Evolutionary conservation across 1,140 invertebrate genomes (phyloP).

Genomic region (Saxidomus purpurata): DNA sequence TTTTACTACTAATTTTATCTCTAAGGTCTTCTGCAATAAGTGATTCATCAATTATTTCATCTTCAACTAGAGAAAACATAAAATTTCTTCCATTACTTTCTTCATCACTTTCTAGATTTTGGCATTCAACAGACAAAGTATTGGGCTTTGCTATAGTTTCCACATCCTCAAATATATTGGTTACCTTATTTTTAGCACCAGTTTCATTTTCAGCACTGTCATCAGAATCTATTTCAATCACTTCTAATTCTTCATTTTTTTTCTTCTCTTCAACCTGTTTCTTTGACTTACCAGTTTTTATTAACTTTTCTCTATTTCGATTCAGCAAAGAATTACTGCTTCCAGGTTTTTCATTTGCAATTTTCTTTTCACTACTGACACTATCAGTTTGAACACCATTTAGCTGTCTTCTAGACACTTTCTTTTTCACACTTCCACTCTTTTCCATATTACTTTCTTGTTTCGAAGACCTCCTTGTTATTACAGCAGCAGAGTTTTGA

Average conservation of each 20-base stretch:
- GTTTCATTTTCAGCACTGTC: constrained; percentile 31
- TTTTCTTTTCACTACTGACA: constrained; percentile 19
- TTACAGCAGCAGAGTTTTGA: constrained; percentile 18
- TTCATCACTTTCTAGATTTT: background rate
- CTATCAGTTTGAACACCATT: constrained; percentile 44
- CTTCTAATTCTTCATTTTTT: constrained; percentile 7
- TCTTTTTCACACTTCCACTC: constrained; percentile 23
- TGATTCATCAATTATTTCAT: constrained; percentile 49
- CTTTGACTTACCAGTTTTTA: background rate
- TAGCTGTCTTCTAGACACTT: background rate
- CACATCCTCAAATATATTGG: background rate
- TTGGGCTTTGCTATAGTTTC: background rate
- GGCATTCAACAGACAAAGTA: background rate
- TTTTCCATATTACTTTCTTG: constrained; percentile 12
- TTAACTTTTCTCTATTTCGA: background rate
- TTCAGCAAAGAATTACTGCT: background rate
- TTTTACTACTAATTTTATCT: constrained; percentile 44
- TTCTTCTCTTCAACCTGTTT: background rate
- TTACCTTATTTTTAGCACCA: constrained; percentile 31
- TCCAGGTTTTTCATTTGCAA: background rate
- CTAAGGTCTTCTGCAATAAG: constrained; percentile 30
- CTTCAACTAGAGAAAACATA: constrained; percentile 44
- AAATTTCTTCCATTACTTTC: background rate
- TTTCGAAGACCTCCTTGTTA: background rate
- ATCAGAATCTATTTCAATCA: constrained; percentile 58